phyloP scores from a whole-genome alignment of 2,797 vertebrate species.

The Poeciliopsis turneri region DNA sequence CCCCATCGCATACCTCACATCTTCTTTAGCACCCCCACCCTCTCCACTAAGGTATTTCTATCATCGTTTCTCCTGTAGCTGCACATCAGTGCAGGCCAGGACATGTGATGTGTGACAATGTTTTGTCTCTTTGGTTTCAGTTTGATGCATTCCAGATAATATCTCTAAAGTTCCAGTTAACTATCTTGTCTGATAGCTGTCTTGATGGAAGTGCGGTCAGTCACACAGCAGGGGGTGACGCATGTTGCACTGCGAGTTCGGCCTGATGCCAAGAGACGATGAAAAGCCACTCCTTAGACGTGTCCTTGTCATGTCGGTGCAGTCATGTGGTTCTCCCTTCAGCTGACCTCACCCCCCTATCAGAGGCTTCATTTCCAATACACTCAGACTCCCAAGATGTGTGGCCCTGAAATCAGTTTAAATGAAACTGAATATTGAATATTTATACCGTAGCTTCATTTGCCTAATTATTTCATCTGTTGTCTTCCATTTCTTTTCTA shows the following conservation, averaged over 20 bases:
- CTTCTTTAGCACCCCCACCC: not conserved
- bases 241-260: slow-evolving; percentile 42
- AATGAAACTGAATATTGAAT: slow-evolving; percentile 53
- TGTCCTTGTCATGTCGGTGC: slow-evolving; percentile 25
- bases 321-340: slow-evolving; percentile 31
- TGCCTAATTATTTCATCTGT: slow-evolving; percentile 68
- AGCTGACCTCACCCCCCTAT: slow-evolving; percentile 24
- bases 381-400: slow-evolving; percentile 22
- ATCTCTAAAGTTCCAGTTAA: slow-evolving; percentile 59
- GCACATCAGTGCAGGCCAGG: slow-evolving; percentile 56
- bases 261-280: slow-evolving; percentile 42
- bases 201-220: slow-evolving; percentile 44
- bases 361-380: slow-evolving; percentile 30
- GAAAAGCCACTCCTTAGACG: slow-evolving; percentile 25
- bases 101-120: slow-evolving; percentile 34
- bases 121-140: slow-evolving; percentile 71
- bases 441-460: slow-evolving; percentile 67
- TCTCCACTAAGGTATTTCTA: slow-evolving; percentile 9
- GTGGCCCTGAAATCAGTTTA: slow-evolving; percentile 30
- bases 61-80: slow-evolving; percentile 34
- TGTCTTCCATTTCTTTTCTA: slow-evolving; percentile 65
- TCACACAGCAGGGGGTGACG: slow-evolving; percentile 60
- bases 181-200: slow-evolving; percentile 55
- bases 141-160: slow-evolving; percentile 76
- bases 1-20: slow-evolving; percentile 2